A percentile compares a stretch with the other conserved stretches of the same genome.
phyloP scores from a whole-genome alignment of 2,113 vertebrate species.

The Sprattus sprattus region DNA sequence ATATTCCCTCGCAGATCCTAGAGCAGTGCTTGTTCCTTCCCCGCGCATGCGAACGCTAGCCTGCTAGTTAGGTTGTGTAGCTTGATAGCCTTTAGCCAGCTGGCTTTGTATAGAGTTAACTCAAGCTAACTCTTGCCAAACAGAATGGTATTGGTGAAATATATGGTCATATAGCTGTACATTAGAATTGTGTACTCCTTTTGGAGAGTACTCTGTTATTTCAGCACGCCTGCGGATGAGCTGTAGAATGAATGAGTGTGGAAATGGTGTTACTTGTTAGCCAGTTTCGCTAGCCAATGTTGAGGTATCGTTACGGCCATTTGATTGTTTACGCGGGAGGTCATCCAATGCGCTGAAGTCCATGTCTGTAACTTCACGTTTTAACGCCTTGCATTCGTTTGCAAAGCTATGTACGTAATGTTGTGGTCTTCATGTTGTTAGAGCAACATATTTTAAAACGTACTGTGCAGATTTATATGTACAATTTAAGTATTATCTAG shows the following conservation, averaged over 20 bases:
- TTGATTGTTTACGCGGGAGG: conserved; percentile 33
- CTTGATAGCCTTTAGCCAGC: not conserved
- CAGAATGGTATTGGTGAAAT: not conserved
- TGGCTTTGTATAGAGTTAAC: not conserved
- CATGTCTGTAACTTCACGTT: not conserved
- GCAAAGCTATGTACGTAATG: not conserved
- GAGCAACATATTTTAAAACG: not conserved
- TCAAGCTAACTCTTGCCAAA: not conserved
- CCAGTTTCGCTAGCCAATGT: not conserved
- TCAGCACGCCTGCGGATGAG: not conserved
- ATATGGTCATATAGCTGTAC: not conserved
- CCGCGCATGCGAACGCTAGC: conserved; percentile 13
- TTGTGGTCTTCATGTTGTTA: not conserved
- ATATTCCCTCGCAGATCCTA: conserved; percentile 3
- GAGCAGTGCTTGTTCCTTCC: not conserved
- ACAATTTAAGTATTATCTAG: not conserved
- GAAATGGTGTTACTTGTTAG: not conserved
- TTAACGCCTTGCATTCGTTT: not conserved
- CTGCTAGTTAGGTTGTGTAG: not conserved
- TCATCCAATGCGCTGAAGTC: not conserved
- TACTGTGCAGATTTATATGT: not conserved
- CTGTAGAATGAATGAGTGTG: conserved; percentile 10
- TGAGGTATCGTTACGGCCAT: conserved; percentile 11
- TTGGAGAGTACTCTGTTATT: not conserved
- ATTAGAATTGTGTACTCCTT: not conserved